Base-by-base conservation (phyloP, 2,113 vertebrate genomes). In the Thunnus maccoyii region DNA sequence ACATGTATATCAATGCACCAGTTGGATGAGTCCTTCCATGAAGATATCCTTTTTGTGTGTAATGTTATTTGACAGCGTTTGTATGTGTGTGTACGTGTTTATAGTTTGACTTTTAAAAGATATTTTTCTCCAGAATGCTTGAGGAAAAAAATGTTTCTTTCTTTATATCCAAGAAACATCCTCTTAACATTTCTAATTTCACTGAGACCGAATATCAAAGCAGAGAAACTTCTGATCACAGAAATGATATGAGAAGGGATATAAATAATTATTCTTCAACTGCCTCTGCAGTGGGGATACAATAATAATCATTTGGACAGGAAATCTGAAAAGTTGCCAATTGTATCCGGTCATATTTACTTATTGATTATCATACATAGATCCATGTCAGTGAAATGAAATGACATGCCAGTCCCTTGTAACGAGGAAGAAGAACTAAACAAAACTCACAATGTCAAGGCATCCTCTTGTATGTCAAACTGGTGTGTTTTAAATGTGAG, bases 401-500 rank as follows among this genome's bases (percentile, higher is more conserved):
- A 79, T 13, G 41, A 78, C 63, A 57, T 77, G 68, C 70, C 75
- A 27, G 75, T 52, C 77, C 76, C 41, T 64, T 52, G 41, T 20
- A 70, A 75, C 30, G 70, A 83, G 51, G 64, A 80, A 64, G 73
- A 82, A 86, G 70, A 88, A 81, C 76, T 64, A 73, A 86, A 85
- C 74, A 80, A 79, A 86, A 89, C 51, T 76, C 83, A 89, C 84
- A 87, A 89, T 83, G 88, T 90, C 88, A 92, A 90, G 90, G 90
- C 90, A 88, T 90, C 89, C 85, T 91, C 74, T 85, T 72, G 65
- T 84, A 83, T 68, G 81, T 90, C 84, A 63, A 64, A 83, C 56
- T 10, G 76, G 52, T 89, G 69, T 60, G 78, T 90, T 81, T 84
- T 73, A 58, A 83, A 88, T 77, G 82, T 61, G 76, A 85, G 82